Evolutionary conservation across 2,888 invertebrate species (phyloP), one percentile per base, ranked within the genome.

Genomic region (Melipona bicolor): DNA sequence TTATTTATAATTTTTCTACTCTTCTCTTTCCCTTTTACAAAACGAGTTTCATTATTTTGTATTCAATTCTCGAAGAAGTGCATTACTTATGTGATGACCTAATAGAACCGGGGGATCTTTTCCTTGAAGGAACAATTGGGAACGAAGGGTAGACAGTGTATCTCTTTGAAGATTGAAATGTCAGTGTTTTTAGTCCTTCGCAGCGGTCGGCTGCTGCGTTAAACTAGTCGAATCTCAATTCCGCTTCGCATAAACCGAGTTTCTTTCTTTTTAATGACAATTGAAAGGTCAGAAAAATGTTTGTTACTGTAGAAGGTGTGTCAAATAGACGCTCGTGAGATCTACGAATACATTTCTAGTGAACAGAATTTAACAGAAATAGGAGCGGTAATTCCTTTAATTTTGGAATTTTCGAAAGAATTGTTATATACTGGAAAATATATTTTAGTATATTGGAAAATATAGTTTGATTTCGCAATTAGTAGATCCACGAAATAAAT

Each of bases 211-310:
- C 49, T 52, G 69, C 32, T 64, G 61, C 65, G 73, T 70, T 49
- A 69, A 73, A 65, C 64, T 17, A 76, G 68, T 76, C 76, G 69
- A 76, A 64, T 71, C 65, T 62, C 80, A 76, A 83, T 83, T 81
- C 76, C 83, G 69, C 77, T 77, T 77, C 76, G 62, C 72, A 64
- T 79, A 69, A 59, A 64, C 56, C 62, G 54, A 56, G 73, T 76
- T 77, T 77, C 84, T 74, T 83, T 77, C 84, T 84, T 85, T 85
- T 84, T 84, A 84, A 70, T 61, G 84, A 77, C 73, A 73, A 72
- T 70, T 56, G 67, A 85, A 85, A 85, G 85, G 85, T 85, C 84
- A 85, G 84, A 85, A 85, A 85, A 85, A 79, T 77, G 43, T 59
- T 61, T 72, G 79, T 67, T 67, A 79, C 77, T 85, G 79, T 76